Evolutionary conservation across 1,140 invertebrate genomes (phyloP).

Genomic region (Lethocerus indicus): DNA sequence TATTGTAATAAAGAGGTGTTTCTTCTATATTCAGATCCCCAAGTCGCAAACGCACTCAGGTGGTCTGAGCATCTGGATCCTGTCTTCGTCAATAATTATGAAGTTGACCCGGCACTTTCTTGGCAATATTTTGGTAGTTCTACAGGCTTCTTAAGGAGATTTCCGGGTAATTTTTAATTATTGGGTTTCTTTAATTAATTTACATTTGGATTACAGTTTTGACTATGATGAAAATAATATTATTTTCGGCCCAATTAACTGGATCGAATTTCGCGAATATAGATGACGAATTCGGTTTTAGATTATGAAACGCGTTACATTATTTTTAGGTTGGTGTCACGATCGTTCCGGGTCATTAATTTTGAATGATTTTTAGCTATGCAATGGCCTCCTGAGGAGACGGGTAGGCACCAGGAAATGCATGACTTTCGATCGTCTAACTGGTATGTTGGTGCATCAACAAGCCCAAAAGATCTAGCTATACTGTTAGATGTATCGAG

Average conservation of each 20-base stretch:
- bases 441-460: constrained; percentile 92
- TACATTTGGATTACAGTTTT: neutral
- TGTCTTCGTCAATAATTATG: constrained; percentile 81
- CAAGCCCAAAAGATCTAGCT: constrained; percentile 86
- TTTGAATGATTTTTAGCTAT: constrained; percentile 30
- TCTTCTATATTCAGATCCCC: constrained; percentile 35
- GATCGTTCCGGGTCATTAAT: no score
- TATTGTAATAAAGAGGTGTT: neutral
- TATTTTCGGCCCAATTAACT: neutral
- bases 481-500: constrained; percentile 83
- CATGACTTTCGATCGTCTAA: constrained; percentile 75
- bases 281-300: neutral
- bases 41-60: constrained; percentile 70
- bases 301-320: neutral
- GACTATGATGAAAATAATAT: neutral
- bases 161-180: constrained; percentile 51
- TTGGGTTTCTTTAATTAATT: neutral
- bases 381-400: constrained; percentile 53
- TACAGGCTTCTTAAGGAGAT: constrained; percentile 77
- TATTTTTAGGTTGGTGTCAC: no score
- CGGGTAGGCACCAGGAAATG: constrained; percentile 41
- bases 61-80: constrained; percentile 86
- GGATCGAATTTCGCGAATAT: neutral
- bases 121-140: constrained; percentile 96
- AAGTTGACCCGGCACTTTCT: constrained; percentile 74